Percentiles rank a stretch among this genome's conserved stretches.
phyloP scores from a whole-genome alignment of 2,797 vertebrate genomes.

The Leptoclinus maculatus region DNA sequence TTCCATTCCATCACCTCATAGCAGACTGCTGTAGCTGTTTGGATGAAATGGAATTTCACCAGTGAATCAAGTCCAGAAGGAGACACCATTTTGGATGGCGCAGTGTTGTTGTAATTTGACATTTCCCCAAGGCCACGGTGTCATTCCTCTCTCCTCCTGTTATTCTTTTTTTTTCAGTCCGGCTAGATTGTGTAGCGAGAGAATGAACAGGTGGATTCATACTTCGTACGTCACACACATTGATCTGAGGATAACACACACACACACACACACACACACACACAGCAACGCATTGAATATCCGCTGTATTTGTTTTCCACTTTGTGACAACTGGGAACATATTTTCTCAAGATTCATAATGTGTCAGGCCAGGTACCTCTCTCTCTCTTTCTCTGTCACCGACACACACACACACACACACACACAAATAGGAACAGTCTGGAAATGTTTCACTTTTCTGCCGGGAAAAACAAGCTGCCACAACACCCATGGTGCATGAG shows the following conservation, averaged over 20 bases:
- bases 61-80: conserved; percentile 34
- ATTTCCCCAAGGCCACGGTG: conserved; percentile 40
- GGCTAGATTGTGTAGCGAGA: conserved; percentile 23
- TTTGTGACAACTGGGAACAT: conserved; percentile 20
- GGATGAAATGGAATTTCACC: conserved; percentile 49
- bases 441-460: conserved; percentile 54
- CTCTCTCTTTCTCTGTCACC: conserved; percentile 3
- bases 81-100: conserved; percentile 50
- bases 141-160: conserved; percentile 9
- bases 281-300: background rate
- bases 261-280: background rate
- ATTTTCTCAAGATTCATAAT: conserved; percentile 34
- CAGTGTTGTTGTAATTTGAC: conserved; percentile 55
- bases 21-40: conserved; percentile 29
- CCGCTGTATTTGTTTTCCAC: conserved; percentile 41
- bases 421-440: conserved; percentile 20
- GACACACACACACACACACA: background rate
- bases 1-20: conserved; percentile 41
- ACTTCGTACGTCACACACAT: conserved; percentile 5
- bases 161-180: conserved; percentile 8
- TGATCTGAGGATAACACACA: conserved; percentile 12
- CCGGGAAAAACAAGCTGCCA: conserved; percentile 57
- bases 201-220: conserved; percentile 36
- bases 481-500: conserved; percentile 51
- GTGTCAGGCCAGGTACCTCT: conserved; percentile 33